Percentiles rank a stretch among this genome's conserved stretches.
Evolutionary conservation across 2,888 invertebrate species (phyloP).

Genomic region (Brenthis daphne): DNA sequence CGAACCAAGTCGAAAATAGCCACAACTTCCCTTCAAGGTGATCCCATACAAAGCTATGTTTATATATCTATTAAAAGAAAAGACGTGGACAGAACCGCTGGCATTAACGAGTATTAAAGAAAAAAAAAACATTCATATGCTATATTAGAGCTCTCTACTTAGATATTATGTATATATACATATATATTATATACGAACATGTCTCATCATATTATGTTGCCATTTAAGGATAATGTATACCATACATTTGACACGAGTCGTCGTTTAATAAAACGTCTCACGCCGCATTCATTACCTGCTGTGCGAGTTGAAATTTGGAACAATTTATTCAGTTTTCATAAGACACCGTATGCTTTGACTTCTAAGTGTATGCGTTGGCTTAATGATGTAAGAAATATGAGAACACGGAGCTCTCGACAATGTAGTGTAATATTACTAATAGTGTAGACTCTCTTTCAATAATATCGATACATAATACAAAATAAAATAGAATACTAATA

Average conservation of each 20-base stretch:
- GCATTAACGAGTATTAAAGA: too few relatives aligned
- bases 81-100: too few relatives aligned
- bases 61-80: too few relatives aligned
- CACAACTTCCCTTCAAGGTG: too few relatives aligned
- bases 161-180: too few relatives aligned
- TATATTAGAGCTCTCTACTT: too few relatives aligned
- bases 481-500: background rate
- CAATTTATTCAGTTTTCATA: conserved; percentile 39
- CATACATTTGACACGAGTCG: conserved; percentile 3
- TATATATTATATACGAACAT: too few relatives aligned
- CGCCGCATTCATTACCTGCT: conserved; percentile 23
- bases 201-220: too few relatives aligned
- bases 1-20: too few relatives aligned
- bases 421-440: conserved; percentile 51
- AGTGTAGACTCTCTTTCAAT: conserved; percentile 35
- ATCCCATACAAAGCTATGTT: too few relatives aligned
- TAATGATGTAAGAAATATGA: conserved; percentile 76
- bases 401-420: conserved; percentile 50
- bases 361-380: conserved; percentile 48
- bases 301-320: conserved; percentile 19
- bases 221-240: background rate
- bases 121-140: too few relatives aligned
- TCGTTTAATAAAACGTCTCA: conserved; percentile 25
- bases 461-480: conserved; percentile 24
- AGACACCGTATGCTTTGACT: conserved; percentile 39